Evolutionary conservation across 2,113 vertebrate species (phyloP), one percentile per base, ranked within the genome.

Genomic region (Erpornis zantholeuca): DNA sequence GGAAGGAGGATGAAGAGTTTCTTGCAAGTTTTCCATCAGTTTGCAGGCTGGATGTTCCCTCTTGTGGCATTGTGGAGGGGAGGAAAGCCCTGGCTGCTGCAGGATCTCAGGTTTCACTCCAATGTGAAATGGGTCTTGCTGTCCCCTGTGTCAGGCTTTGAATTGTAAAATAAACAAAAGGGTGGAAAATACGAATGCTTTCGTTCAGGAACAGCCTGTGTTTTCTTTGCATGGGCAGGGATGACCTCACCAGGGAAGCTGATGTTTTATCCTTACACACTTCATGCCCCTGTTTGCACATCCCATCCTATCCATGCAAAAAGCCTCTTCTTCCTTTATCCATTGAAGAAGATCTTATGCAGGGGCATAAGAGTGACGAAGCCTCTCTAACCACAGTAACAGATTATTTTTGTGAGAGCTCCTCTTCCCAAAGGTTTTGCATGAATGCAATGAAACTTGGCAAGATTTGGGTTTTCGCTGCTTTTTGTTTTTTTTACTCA

Each of bases 21-120:
- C 23, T 53, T 56, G 17, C 10, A 36, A 29, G 21, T 63, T 81
- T 84, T 73, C 50, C 11, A 17, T 24, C 24, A 29, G 2, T 87
- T 83, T 81, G 11, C 25, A 57, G 64, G 17, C 11, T 57, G 49
- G 76, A 23, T 64, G 20, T 14, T 66, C 78, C 71, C 38, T 42
- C 21, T 69, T 0, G 0, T 76, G 36, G 7, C 19, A 8, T 4
- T 40, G 33, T 0, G 1, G 53, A 65, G 27, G 3, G 33, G 15
- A 78, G 56, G 52, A 75, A 84, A 47, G 25, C 15, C 33, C 31
- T 27, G 29, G 22, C 9, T 56, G 31, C 31, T 82, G 18, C 65
- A 82, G 65, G 16, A 35, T 59, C 31, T 77, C 56, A 42, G 54
- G 6, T 83, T 53, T 42, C 33, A 36, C 17, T 40, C 35, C 38